A percentile compares a stretch with the other conserved stretches of the same genome.
These are phyloP conservation scores for Numida meleagris DNA, from an alignment of 2,113 vertebrate genomes.

Conservation along the genomic window DNA sequence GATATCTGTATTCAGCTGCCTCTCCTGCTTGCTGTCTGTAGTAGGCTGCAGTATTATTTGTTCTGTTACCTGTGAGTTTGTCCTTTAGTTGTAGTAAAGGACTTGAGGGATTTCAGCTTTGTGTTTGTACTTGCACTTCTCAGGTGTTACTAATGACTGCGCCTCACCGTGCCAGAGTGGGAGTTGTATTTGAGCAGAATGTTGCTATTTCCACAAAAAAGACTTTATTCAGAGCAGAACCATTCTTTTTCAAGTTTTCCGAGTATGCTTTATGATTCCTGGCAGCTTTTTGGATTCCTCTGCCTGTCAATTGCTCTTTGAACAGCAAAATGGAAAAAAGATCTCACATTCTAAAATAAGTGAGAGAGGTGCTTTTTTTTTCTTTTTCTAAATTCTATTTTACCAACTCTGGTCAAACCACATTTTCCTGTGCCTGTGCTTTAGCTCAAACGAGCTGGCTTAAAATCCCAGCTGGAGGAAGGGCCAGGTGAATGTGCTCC, in stretches of 20 bases:
- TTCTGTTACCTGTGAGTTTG: background rate
- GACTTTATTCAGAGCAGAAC: background rate
- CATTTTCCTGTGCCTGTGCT: conserved; percentile 28
- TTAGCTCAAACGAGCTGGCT: background rate
- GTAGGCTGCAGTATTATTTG: background rate
- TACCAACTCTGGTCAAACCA: background rate
- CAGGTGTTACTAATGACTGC: background rate
- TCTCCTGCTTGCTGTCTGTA: background rate
- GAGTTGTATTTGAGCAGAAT: background rate
- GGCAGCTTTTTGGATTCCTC: conserved; percentile 8
- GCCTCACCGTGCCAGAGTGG: rapidly evolving
- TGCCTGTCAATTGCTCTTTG: background rate
- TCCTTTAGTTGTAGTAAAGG: background rate
- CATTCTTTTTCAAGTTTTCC: background rate
- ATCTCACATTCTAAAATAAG: background rate
- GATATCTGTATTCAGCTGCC: background rate
- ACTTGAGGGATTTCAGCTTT: background rate
- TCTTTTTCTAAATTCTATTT: background rate
- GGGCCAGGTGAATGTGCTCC: background rate
- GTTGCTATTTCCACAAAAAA: background rate
- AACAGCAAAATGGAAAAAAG: conserved; percentile 22
- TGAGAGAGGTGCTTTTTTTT: background rate
- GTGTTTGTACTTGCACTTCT: background rate
- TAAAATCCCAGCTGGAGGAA: background rate
- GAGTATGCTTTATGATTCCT: background rate